Base-by-base conservation (phyloP, 2,113 vertebrate species). In the Grantiella picta region DNA sequence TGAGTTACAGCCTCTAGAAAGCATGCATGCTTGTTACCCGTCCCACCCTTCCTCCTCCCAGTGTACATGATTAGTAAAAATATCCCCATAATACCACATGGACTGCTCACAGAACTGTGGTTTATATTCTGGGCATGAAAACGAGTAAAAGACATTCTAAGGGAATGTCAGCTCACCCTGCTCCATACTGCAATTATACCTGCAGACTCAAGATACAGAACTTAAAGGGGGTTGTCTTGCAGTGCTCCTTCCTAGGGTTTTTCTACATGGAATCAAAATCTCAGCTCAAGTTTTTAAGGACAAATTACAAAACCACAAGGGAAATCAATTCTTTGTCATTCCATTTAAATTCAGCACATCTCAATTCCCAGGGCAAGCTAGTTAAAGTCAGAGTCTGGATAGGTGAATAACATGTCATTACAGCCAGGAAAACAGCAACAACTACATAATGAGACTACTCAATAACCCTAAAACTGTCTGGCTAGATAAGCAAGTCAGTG, bases 11-110 rank as follows among this genome's bases (percentile, higher is more conserved):
- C 8, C 60, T 61, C 45, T 40, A 50, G 22, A 72, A 49, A 69
- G 20, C 18, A 57, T 4, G 4, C 5, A 7, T 20, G 15, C 24
- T 76, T 64, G 24, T 50, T 59, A 56, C 7, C 25, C 65, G 50
- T 56, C 17, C 15, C 3, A 6, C 2, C 0, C 17, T 14, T 15
- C 17, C 11, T 14, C 12, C 15, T 6, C 3, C 0, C 31, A 16
- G 11, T 12, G 6, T 27, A 66, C 25, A 12, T 11, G 53, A 81
- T 50, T 77, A 80, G 64, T 19, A 49, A 22, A 80, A 84, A 42
- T 19, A 40, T 21, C 11, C 28, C 24, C 25, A 12, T 40, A 83
- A 70, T 15, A 70, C 35, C 33, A 70, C 9, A 19, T 38, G 23
- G 33, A 77, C 23, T 59, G 50, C 27, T 81, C 35, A 54, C 17